Percentiles rank a stretch among this genome's conserved stretches.
phyloP scores from a whole-genome alignment of 2,797 vertebrate species.

The Euphonia xanthogaster region DNA sequence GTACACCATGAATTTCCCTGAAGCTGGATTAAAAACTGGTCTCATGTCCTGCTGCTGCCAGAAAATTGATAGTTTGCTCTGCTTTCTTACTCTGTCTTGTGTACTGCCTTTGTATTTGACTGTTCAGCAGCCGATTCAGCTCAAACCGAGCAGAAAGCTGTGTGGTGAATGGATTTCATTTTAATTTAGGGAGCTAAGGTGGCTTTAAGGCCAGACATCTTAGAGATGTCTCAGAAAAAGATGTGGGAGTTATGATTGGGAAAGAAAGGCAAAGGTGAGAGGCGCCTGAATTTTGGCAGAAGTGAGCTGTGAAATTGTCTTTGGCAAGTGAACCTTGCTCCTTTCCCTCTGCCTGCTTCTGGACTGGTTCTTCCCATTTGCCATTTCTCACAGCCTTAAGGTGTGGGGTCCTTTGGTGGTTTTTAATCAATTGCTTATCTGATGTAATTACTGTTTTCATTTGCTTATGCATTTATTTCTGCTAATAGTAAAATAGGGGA shows the following conservation, averaged over 20 bases:
- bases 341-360: not conserved
- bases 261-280: not conserved
- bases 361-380: not conserved
- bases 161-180: not conserved
- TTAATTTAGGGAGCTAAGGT: not conserved
- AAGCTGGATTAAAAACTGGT: not conserved
- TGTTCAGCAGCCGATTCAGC: not conserved
- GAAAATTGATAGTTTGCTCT: not conserved
- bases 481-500: not conserved
- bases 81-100: not conserved
- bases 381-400: not conserved
- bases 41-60: not conserved
- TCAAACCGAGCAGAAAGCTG: not conserved
- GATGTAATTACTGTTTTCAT: not conserved
- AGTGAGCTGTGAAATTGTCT: not conserved
- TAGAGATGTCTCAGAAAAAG: not conserved
- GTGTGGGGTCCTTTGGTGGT: not conserved
- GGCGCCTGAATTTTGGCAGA: not conserved
- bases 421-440: not conserved
- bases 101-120: not conserved
- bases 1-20: not conserved
- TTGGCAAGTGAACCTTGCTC: not conserved
- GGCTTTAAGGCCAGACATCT: not conserved
- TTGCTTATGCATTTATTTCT: not conserved
- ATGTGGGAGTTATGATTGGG: not conserved